Conservation (phyloP, 2,113 vertebrate species). For the Chamaea fasciata region DNA sequence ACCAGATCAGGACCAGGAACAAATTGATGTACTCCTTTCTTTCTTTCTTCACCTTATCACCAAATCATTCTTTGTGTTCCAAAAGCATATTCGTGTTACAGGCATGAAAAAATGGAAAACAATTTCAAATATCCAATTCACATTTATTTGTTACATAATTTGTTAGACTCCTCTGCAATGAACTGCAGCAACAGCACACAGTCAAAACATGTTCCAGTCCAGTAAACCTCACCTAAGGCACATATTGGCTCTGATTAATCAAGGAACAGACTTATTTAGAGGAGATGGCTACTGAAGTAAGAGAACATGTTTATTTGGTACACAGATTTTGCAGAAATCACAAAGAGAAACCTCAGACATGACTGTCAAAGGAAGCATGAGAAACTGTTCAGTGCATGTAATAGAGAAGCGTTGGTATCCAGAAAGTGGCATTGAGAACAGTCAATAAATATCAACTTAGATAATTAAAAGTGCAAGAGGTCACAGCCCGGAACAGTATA, state of each 20-base stretch:
- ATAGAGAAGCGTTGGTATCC: neutral
- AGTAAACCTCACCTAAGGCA: neutral
- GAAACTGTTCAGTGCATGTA: neutral
- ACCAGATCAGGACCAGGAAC: neutral
- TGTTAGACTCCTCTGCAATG: neutral
- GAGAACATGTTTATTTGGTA: neutral
- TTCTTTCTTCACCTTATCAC: neutral
- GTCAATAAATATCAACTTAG: neutral
- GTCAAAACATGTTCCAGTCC: neutral
- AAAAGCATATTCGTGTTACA: rapidly evolving
- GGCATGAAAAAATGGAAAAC: neutral
- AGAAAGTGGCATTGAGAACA: neutral
- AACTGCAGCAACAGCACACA: neutral
- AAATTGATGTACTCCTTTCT: neutral
- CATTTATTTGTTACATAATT: neutral
- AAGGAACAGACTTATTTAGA: neutral
- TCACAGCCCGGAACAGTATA: neutral
- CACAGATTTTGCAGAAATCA: neutral
- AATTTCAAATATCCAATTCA: neutral
- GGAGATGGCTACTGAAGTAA: neutral
- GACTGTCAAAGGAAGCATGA: neutral
- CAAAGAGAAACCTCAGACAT: neutral
- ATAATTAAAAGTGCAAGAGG: neutral
- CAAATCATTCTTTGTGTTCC: neutral
- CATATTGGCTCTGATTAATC: neutral